Base-by-base conservation (phyloP, 35 echinoderm and acorn worm species). In the Apostichopus parvimensis region DNA sequence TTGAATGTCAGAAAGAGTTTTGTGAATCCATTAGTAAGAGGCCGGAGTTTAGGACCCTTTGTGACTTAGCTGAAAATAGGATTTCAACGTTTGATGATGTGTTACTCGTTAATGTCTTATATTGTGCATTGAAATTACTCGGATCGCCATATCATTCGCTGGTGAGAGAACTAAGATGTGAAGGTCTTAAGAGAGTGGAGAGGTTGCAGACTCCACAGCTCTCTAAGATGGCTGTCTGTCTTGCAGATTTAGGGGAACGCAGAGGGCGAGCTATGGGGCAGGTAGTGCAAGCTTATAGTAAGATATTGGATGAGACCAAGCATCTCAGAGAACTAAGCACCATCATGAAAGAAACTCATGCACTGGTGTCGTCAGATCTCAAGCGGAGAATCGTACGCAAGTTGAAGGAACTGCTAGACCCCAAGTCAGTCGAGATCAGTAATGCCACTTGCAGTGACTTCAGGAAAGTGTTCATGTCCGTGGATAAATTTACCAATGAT, bases 31-130 rank as follows among this genome's bases (percentile, higher is more conserved):
- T 88, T 11, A 21, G 18, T 73, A 65, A 58, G 34, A 23, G 64
- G 55, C 57, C 5, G 62, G 94, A 95, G 25, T 95, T 95, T 76
- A 5, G 58, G n/a, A 83, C 78, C 52, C 79, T 97, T 62, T 94
- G 95, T 66, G 87, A 92, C 52, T 77, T 97, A 18, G 95, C 93
- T 28, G 95, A 97, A 77, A 97, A 94, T 60, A 90, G 94, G 73
- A 79, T 93, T 9, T 54, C 84, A 15, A 59, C 91, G 14, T 91
- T 97, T 61, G 78, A 93, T 54, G 87, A 94, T 70, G 87, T 76
- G 12, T 13, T 91, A 10, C 72, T 97, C 5, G 73, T 94, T 15
- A 89, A 97, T 80, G 80, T 90, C 6, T 64, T 97, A 25, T 94
- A 97, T 60, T 94, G 90, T 59, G 59, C 93, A 57, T 17, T 94